Base-by-base conservation (phyloP, 1,140 invertebrate genomes). In the Phymastichus coffea region DNA sequence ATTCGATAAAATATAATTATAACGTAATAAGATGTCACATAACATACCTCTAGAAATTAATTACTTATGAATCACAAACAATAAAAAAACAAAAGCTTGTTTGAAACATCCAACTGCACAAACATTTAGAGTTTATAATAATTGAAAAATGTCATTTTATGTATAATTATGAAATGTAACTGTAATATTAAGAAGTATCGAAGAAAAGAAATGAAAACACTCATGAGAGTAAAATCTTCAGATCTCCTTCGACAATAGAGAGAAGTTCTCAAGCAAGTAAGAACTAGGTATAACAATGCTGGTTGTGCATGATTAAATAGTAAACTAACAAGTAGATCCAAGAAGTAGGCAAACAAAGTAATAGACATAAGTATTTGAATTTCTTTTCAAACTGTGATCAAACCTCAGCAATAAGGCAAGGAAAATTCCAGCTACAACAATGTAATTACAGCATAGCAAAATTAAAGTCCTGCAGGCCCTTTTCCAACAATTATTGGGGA, bases 281-380 rank as follows among this genome's bases (percentile, higher is more conserved):
- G 98, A 56, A 99, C 97, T 49, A 99, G 82, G 77, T 99, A 99
- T 30, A 99, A 78, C 22, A 99, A 81, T 57, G 98, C 98, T 1
- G 98, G 98, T 84, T 99, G 93, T n/a, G 96, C 96, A 81, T 98
- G 95, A 77, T 97, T 96, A 80, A 97, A 99, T 47, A 96, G 84
- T 80, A 99, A 98, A 1, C 98, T 99, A 2, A 89, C 84, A 66
- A 98, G 76, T 43, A 99, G 81, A 9, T 97, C 98, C 64, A 95
- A 76, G 66, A 98, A 89, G 79, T 99, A 99, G 1, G 97, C 97
- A 43, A 88, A 77, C 73, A 98, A 93, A 33, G 95, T 93, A n/a
- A 71, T 94, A 91, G 80, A 99, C 99, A 76, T 99, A 99, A 2
- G 89, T 87, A 70, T 94, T 90, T 1, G 87, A 87, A 68, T 93